Conservation (phyloP, 2,113 vertebrate genomes). For the Crotalus helleri region DNA sequence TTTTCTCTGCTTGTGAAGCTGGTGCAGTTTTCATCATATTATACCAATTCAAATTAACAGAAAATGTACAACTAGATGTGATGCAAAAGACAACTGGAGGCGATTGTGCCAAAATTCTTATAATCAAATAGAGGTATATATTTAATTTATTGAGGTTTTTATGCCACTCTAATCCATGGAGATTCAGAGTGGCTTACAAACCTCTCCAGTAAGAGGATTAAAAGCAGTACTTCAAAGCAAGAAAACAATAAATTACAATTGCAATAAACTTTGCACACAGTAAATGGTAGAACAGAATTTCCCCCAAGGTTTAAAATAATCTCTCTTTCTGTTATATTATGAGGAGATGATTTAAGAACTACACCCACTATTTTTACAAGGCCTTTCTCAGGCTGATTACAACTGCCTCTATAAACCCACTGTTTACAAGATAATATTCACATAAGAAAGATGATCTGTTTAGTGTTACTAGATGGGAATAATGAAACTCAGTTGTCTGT, state of each 20-base stretch:
- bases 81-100: background rate
- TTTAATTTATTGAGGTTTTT: background rate
- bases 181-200: background rate
- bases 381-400: slow-evolving; percentile 6
- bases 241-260: background rate
- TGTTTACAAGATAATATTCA: slow-evolving; percentile 1
- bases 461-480: background rate
- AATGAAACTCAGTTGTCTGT: background rate
- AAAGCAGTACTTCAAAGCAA: background rate
- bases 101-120: background rate
- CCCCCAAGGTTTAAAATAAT: slow-evolving; percentile 11
- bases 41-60: background rate
- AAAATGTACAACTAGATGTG: background rate
- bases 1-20: background rate
- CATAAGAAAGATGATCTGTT: slow-evolving; percentile 5
- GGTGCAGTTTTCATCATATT: background rate
- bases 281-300: slow-evolving; percentile 4
- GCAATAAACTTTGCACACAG: background rate
- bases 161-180: background rate
- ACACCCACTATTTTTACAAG: background rate
- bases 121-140: background rate
- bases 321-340: background rate
- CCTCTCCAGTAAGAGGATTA: background rate
- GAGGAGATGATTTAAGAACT: slow-evolving; percentile 16
- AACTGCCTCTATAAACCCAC: slow-evolving; percentile 11